phyloP scores from a whole-genome alignment of 2,888 invertebrate genomes.

The Trichogramma dendrolimi region DNA sequence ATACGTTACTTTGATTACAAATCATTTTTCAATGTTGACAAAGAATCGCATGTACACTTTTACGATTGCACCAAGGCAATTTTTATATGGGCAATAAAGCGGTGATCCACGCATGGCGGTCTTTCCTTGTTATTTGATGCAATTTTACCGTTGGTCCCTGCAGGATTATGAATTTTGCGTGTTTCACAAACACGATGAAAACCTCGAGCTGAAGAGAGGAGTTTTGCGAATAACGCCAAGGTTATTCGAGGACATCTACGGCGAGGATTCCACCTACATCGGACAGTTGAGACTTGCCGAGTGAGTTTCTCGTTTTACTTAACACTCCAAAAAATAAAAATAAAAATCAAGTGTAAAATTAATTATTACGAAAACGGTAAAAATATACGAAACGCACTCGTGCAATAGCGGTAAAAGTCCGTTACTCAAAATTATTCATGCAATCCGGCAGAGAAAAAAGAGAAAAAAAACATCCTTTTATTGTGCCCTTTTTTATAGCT shows the following conservation, averaged over 20 bases:
- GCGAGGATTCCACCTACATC: slow-evolving; percentile 35
- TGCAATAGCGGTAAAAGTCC: background rate
- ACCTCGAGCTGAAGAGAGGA: slow-evolving; percentile 34
- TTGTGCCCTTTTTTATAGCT: slow-evolving; percentile 41
- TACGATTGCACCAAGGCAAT: too few species aligned
- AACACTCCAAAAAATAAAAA: background rate
- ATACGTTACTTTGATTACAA: too few species aligned
- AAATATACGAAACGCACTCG: background rate
- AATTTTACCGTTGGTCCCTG: too few species aligned
- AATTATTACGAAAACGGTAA: background rate
- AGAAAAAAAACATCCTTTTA: background rate
- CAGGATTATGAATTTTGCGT: slow-evolving; percentile 49
- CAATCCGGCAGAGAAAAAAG: background rate
- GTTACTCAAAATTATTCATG: background rate
- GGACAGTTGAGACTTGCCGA: slow-evolving; percentile 39
- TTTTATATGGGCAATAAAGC: too few species aligned
- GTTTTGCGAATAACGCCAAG: slow-evolving; percentile 38
- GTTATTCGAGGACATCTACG: slow-evolving; percentile 41
- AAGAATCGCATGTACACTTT: too few species aligned
- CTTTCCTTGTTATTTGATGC: too few species aligned
- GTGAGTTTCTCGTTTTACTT: slow-evolving; percentile 33
- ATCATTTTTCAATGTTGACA: too few species aligned
- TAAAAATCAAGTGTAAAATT: too few species aligned
- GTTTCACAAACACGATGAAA: slow-evolving; percentile 39
- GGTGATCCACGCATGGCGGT: too few species aligned